phyloP scores from a whole-genome alignment of 2,797 vertebrate species.

The Paedocypris micromegethes region DNA sequence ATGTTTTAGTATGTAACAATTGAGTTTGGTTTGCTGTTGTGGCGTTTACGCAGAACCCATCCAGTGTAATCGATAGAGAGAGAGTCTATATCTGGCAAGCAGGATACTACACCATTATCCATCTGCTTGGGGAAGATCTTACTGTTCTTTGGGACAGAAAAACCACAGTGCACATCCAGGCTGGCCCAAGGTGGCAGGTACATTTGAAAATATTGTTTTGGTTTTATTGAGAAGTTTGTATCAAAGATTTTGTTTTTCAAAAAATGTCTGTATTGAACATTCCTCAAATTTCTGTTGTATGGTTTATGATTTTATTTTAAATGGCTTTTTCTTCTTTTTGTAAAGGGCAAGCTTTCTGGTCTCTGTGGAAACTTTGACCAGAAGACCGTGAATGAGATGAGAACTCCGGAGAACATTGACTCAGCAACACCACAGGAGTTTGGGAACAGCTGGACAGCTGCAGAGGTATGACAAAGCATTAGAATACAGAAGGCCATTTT shows the following conservation, averaged over 20 bases:
- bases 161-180: constrained; percentile 87
- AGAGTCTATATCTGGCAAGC: constrained; percentile 80
- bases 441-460: constrained; percentile 87
- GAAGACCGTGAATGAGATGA: constrained; percentile 93
- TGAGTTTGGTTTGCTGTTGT: neutral
- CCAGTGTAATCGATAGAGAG: constrained; percentile 78
- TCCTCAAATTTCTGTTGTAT: neutral
- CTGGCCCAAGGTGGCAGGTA: constrained; percentile 92
- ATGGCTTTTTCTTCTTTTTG: constrained; percentile 30
- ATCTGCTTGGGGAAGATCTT: constrained; percentile 80
- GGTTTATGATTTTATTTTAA: neutral
- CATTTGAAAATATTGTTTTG: no score
- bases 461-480: constrained; percentile 67
- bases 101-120: constrained; percentile 84
- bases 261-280: neutral
- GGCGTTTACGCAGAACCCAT: constrained; percentile 69
- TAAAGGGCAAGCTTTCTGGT: constrained; percentile 79
- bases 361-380: constrained; percentile 95
- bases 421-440: constrained; percentile 88
- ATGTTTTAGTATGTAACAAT: neutral
- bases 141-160: constrained; percentile 93
- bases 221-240: no score
- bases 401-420: constrained; percentile 89
- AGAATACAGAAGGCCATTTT: constrained; percentile 2
- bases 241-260: no score